Base-by-base conservation (phyloP, 2,797 vertebrate species). In the Thalassophryne amazonica region DNA sequence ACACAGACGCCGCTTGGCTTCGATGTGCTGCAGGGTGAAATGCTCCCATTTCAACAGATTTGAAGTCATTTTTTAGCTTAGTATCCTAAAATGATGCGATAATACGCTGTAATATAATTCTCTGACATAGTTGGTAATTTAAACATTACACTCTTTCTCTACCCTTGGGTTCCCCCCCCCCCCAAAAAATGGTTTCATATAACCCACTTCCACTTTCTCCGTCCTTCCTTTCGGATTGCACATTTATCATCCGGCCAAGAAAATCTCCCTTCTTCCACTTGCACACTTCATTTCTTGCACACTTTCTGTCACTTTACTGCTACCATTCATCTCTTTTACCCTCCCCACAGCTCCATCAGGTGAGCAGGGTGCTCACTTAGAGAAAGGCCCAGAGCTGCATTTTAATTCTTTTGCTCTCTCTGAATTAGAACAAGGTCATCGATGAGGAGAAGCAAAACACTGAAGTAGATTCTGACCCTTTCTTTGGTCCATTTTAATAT, bases 181-280 rank as follows among this genome's bases (percentile, higher is more conserved):
- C n/a, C n/a, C n/a, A n/a, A n/a, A n/a, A n/a, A n/a, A n/a, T n/a
- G n/a, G n/a, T n/a, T n/a, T n/a, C n/a, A n/a, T n/a, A n/a, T n/a
- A n/a, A n/a, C n/a, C n/a, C n/a, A n/a, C n/a, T n/a, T n/a, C 42
- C 24, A 62, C 47, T 56, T 61, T 49, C 46, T 33, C 41, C 24
- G 55, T 43, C 11, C 57, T 38, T n/a, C 25, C 20, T 42, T 18
- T 24, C 10, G 5, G 59, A 78, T 73, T 66, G 43, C 58, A 50
- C 69, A 81, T 81, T 70, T 67, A 79, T 86, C 86, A 84, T 74
- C 54, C 58, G 25, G 41, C 56, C 47, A 32, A 60, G 72, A 74
- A 57, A 64, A 63, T 53, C 50, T 65, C 54, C 68, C 55, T 55
- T 57, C 63, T 54, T 67, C 41, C 73, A 49, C 29, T 32, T 24